Base-by-base conservation (phyloP, 2,888 invertebrate genomes). In the Blomia tropicalis region DNA sequence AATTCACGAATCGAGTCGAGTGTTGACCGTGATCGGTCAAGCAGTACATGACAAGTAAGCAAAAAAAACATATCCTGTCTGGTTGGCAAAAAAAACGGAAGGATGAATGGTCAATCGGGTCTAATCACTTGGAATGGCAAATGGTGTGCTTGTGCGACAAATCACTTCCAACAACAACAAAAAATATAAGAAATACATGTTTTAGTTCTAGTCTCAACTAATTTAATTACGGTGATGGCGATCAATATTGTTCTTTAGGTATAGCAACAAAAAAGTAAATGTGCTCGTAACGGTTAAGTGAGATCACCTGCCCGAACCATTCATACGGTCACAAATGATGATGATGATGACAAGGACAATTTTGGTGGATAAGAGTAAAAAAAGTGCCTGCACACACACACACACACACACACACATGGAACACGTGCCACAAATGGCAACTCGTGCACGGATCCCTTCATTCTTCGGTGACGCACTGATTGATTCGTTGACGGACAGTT, bases 271-370 rank as follows among this genome's bases (percentile, higher is more conserved):
- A n/a, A n/a, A n/a, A n/a, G n/a, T n/a, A 47, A 47, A 47, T n/a
- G 51, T 47, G 51, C 51, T 11, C 51, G 51, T 47, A 47, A 47
- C 51, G 51, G 51, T 14, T 19, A 25, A 47, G 7, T 47, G 51
- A 47, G 51, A 47, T 47, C 51, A 47, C 51, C 51, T 47, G 51
- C 23, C 22, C n/a, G 51, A 19, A 11, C 51, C 22, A 14, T 7
- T 19, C 51, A 27, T 11, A n/a, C n/a, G n/a, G n/a, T n/a, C n/a
- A n/a, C n/a, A n/a, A n/a, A n/a, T n/a, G n/a, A n/a, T n/a, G n/a
- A 47, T 47, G 51, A 47, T n/a, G 51, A 47, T 47, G 51, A 47
- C 51, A 47, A 47, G 51, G 51, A 47, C 51, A 47, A 47, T 47
- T 47, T 47, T 7, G 51, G n/a, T n/a, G n/a, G n/a, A n/a, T n/a